phyloP scores from a whole-genome alignment of 30 jellyfish, hydroid and myxozoan genomes.

The Aurelia sp. region DNA sequence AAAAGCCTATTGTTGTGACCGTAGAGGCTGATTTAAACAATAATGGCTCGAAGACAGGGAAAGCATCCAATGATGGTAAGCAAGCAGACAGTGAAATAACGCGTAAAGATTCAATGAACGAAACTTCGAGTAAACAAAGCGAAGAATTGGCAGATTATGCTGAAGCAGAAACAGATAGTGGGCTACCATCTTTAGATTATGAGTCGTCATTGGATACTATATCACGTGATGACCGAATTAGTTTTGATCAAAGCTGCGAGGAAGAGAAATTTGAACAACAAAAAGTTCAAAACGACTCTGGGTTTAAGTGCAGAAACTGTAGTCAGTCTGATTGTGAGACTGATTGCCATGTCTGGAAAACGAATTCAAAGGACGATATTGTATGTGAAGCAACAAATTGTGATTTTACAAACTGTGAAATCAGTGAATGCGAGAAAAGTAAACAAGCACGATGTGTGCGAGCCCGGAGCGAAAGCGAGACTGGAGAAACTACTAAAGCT shows the following conservation, averaged over 20 bases:
- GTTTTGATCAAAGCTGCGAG: conserved; percentile 35
- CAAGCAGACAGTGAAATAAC: not conserved
- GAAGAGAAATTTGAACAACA: conserved; percentile 11
- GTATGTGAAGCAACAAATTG: no score
- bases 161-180: conserved; percentile 71
- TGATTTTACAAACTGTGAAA: no score
- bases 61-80: not conserved
- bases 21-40: not conserved
- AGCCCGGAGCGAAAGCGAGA: no score
- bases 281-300: conserved; percentile 15
- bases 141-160: conserved; percentile 30
- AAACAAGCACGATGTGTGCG: no score
- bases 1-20: not conserved
- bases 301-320: not conserved
- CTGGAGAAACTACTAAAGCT: no score
- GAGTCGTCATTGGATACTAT: conserved; percentile 70
- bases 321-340: no score
- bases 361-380: no score
- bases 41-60: not conserved
- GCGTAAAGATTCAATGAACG: not conserved
- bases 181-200: conserved; percentile 57
- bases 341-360: no score
- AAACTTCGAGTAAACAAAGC: not conserved
- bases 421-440: no score
- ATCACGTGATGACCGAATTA: conserved; percentile 57